These are phyloP conservation scores for Spodoptera littoralis DNA, from an alignment of 2,888 invertebrate genomes.

Conservation along the genomic window DNA sequence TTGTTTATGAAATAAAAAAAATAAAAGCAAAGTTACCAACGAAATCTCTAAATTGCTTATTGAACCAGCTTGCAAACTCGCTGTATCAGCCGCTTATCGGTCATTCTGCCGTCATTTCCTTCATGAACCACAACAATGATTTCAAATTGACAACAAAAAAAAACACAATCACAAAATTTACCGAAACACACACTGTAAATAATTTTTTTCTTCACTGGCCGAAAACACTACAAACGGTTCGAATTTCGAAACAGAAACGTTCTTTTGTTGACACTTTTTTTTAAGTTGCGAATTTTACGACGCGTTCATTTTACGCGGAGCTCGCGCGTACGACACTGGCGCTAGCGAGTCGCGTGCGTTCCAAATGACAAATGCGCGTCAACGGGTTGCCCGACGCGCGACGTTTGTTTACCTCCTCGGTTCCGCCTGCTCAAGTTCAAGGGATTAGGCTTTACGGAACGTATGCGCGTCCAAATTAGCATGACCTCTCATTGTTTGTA, in stretches of 20 bases:
- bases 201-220: conserved; percentile 55
- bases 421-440: conserved; percentile 82
- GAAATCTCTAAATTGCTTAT: conserved; percentile 49
- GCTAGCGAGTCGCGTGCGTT: conserved; percentile 75
- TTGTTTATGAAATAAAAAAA: not conserved
- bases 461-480: conserved; percentile 55
- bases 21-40: conserved; percentile 49
- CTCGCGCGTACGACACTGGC: conserved; percentile 69
- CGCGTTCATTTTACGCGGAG: conserved; percentile 68
- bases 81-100: conserved; percentile 73
- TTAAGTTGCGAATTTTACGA: conserved; percentile 58
- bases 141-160: conserved; percentile 56
- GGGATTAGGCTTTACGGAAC: conserved; percentile 75
- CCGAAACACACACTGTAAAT: conserved; percentile 53
- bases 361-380: conserved; percentile 87
- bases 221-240: conserved; percentile 48
- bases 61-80: conserved; percentile 55
- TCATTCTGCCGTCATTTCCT: conserved; percentile 77
- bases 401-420: conserved; percentile 81
- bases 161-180: conserved; percentile 59
- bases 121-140: conserved; percentile 71
- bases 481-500: conserved; percentile 55
- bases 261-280: conserved; percentile 56
- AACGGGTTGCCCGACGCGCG: conserved; percentile 69
- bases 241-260: conserved; percentile 52